Conservation (phyloP, 2,113 vertebrate genomes). For the Myrmecophaga tridactyla region DNA sequence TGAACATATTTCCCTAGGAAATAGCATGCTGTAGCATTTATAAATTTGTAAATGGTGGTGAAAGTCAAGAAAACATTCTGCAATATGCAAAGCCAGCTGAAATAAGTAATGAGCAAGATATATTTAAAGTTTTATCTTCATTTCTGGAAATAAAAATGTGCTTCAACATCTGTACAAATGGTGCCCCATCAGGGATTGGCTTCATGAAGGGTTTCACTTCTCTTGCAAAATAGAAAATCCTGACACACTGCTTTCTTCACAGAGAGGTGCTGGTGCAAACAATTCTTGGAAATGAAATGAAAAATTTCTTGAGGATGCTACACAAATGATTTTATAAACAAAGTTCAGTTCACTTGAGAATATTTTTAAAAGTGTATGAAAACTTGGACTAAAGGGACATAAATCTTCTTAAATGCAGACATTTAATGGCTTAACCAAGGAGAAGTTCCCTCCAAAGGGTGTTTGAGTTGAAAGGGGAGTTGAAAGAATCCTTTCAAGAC, state of each 20-base stretch:
- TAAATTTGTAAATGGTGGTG: neutral
- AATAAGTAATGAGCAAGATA: neutral
- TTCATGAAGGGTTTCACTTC: neutral
- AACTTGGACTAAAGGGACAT: neutral
- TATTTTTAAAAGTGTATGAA: neutral
- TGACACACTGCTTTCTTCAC: neutral
- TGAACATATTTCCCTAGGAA: neutral
- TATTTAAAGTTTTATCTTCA: neutral
- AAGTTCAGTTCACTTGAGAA: neutral
- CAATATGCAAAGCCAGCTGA: neutral
- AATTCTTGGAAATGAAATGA: neutral
- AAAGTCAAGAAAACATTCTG: neutral
- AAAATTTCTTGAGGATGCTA: neutral
- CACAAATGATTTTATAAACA: neutral
- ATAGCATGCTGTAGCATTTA: neutral
- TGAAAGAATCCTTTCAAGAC: neutral
- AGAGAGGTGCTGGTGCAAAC: neutral
- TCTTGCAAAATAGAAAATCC: neutral
- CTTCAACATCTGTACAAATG: neutral
- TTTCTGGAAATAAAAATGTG: neutral
- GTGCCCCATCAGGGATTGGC: neutral
- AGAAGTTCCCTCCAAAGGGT: neutral
- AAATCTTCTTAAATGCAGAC: neutral
- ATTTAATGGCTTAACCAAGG: neutral
- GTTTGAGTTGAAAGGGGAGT: neutral